Evolutionary conservation across 1,140 invertebrate genomes (phyloP), one percentile per base, ranked within the genome.

Genomic region (Leptopilina boulardi): DNA sequence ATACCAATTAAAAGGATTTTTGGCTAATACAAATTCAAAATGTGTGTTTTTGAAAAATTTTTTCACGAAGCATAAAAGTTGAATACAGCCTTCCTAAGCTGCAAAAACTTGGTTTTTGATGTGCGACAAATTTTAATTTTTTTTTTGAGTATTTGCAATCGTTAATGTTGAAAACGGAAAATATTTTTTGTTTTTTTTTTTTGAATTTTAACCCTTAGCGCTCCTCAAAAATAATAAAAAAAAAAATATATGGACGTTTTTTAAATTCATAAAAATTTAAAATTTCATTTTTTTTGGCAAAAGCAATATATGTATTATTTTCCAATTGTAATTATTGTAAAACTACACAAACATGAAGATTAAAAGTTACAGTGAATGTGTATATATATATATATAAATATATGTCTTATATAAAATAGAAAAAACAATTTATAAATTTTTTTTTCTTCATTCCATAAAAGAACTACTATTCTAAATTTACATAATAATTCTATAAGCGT

Each of bases 221-320:
- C 3, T 8, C 44, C n/a, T 47, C n/a, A 13, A 47, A 47, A 18
- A 15, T n/a, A 47, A 47, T 5, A n/a, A 15, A n/a, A 18, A n/a
- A 47, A 47, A 38, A 38, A 47, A 47, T n/a, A n/a, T 3, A 11
- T 4, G n/a, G n/a, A n/a, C n/a, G n/a, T n/a, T n/a, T n/a, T n/a
- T n/a, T n/a, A n/a, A 6, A 47, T n/a, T 15, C 6, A 47, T 47
- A 47, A 15, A 47, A 18, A n/a, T 47, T 18, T 13, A 15, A n/a
- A 44, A 2, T 44, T 30, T 30, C 5, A 0, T 2, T 26, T 26
- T 54, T 54, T 54, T 9, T 19, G 18, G 5, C 51, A 54, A 54
- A 54, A 54, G 51, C 51, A 54, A 8, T n/a, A n/a, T n/a, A n/a
- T 66, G 21, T 66, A 66, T 66, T 66, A 66, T 66, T 66, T 30